Evolutionary conservation across 2,797 vertebrate species (phyloP).

Genomic region (Mus caroli): DNA sequence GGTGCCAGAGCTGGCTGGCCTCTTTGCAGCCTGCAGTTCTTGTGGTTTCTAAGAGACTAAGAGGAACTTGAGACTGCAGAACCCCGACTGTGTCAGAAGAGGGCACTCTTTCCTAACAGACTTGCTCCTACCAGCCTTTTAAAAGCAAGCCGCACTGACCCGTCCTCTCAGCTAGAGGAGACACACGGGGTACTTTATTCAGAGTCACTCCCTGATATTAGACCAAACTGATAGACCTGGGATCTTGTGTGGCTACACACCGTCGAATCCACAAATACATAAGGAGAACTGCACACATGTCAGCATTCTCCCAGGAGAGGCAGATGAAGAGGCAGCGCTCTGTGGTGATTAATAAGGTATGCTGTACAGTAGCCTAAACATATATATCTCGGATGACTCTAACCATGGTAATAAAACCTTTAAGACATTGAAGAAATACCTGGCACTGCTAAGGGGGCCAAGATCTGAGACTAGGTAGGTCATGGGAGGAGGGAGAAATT

Average conservation of each 20-base stretch:
- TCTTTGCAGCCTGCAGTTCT: neutral
- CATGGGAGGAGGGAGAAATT: neutral
- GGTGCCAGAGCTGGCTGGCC: too few species aligned
- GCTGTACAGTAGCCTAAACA: neutral
- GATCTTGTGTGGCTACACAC: neutral
- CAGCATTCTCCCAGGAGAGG: neutral
- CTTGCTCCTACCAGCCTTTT: neutral
- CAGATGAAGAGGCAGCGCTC: neutral
- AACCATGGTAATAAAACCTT: neutral
- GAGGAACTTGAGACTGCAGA: neutral
- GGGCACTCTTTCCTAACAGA: slow-evolving; percentile 50
- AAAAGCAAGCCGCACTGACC: neutral
- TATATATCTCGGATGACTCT: neutral
- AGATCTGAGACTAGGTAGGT: neutral
- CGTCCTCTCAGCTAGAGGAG: neutral
- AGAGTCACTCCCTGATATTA: neutral
- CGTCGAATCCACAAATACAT: neutral
- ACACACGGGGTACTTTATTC: neutral
- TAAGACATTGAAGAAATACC: neutral
- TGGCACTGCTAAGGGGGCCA: neutral
- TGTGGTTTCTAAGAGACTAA: neutral
- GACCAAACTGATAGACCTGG: neutral
- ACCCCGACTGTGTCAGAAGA: neutral
- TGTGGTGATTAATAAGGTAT: neutral
- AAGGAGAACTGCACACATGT: neutral